Base-by-base conservation (phyloP, 2,113 vertebrate genomes). In the Montifringilla adamsi region DNA sequence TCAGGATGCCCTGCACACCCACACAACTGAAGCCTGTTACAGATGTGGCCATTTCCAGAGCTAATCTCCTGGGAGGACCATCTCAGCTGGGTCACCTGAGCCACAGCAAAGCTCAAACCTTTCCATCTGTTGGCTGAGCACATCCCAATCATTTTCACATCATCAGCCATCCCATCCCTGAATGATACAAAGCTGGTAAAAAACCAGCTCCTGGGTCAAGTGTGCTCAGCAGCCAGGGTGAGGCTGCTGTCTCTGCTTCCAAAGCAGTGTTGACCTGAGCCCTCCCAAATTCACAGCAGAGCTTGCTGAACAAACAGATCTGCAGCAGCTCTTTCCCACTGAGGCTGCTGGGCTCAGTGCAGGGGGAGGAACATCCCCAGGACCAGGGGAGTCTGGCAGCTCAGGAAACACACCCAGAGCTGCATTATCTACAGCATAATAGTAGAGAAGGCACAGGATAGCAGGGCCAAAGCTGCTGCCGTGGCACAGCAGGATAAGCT, bases 61-160 rank as follows among this genome's bases (percentile, higher is more conserved):
- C 41, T 66, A 1, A 60, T n/a, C 50, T 59, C 35, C 62, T 56
- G 49, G 3, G n/a, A 27, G 17, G 28, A 17, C 59, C 53, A 69
- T 24, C 55, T 41, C 68, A 87, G 50, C 68, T 64, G 68, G 26
- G 63, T 64, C 49, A 66, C 37, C 76, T n/a, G 64, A 44, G 52
- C 56, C 62, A 70, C 11, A 68, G 41, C 63, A 91, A 47, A 53
- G 26, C 53, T 89, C 64, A 74, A 20, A 62, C 56, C 13, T 20
- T 47, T 18, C 68, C 43, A 70, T 15, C 37, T 18, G 58, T 92
- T 43, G 0, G 0, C 0, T 70, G 19, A 37, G 72, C 33, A 12
- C 24, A 44, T 78, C 22, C 27, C 73, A 50, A 9, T 46, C 31
- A 30, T 44, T 74, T 64, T 22, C 80, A 33, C 22, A 30, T 30